A percentile compares a stretch with the other conserved stretches of the same genome.
Conservation (phyloP, 2,113 vertebrate species). For the Grantiella picta region DNA sequence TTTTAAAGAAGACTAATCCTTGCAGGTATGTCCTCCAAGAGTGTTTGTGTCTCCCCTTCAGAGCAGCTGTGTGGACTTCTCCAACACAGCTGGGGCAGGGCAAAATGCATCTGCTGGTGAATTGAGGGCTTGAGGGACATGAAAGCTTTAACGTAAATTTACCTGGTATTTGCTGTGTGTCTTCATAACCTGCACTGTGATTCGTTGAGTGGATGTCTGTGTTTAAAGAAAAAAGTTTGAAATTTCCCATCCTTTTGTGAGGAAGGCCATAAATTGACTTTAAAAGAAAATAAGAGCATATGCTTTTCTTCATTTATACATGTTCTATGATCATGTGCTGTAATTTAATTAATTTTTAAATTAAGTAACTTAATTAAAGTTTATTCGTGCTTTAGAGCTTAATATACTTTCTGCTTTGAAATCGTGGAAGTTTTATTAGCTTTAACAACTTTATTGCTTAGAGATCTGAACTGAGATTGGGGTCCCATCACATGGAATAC, state of each 20-base stretch:
- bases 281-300: background rate
- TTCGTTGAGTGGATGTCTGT: background rate
- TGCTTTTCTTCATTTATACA: background rate
- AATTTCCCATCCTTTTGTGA: background rate
- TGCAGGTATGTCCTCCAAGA: background rate
- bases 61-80: background rate
- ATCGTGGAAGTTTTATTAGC: background rate
- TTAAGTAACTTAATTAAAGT: background rate
- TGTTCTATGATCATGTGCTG: background rate
- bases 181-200: background rate
- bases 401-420: background rate
- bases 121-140: background rate
- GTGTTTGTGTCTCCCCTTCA: background rate
- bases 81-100: background rate
- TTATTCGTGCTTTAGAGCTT: background rate
- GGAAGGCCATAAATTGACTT: background rate
- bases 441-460: background rate
- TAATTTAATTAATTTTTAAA: background rate
- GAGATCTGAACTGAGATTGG: background rate
- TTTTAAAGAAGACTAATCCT: conserved; percentile 37
- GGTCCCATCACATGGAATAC: background rate
- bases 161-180: background rate
- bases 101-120: background rate
- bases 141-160: background rate
- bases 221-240: background rate